These are phyloP conservation scores for Bagarius yarrelli DNA, from an alignment of 2,113 vertebrate genomes.

Conservation along the genomic window DNA sequence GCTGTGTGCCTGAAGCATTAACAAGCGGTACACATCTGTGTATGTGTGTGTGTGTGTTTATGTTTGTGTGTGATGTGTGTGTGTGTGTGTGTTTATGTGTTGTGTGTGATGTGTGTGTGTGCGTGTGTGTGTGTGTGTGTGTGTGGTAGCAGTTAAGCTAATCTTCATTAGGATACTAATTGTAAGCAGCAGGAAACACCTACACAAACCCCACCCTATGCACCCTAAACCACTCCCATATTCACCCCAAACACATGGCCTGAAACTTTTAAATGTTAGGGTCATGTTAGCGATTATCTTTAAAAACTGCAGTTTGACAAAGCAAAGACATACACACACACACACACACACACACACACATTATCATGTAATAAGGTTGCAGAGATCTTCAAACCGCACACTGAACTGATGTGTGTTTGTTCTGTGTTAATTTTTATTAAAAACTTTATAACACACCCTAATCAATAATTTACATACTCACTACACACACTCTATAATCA, in stretches of 20 bases:
- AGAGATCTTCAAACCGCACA: background rate
- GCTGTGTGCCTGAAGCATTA: background rate
- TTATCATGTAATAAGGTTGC: background rate
- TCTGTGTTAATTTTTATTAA: background rate
- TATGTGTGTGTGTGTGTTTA: no score
- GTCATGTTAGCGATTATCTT: background rate
- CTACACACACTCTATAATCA: background rate
- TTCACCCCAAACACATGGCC: background rate
- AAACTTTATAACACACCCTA: background rate
- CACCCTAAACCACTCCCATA: constrained; percentile 10
- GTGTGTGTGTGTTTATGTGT: background rate
- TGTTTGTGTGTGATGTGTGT: no score
- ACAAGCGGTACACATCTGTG: background rate
- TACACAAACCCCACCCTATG: constrained; percentile 5
- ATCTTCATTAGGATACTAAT: background rate
- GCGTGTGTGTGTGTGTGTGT: background rate
- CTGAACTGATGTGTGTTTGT: background rate
- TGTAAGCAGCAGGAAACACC: background rate
- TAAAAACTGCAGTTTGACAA: background rate
- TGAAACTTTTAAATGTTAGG: background rate
- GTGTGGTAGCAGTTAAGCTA: background rate
- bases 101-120: constrained; percentile 17
- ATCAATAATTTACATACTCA: background rate
- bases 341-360: background rate
- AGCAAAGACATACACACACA: background rate